Evolutionary conservation across 1,140 invertebrate genomes (phyloP).

Genomic region (Bemisia tabaci): DNA sequence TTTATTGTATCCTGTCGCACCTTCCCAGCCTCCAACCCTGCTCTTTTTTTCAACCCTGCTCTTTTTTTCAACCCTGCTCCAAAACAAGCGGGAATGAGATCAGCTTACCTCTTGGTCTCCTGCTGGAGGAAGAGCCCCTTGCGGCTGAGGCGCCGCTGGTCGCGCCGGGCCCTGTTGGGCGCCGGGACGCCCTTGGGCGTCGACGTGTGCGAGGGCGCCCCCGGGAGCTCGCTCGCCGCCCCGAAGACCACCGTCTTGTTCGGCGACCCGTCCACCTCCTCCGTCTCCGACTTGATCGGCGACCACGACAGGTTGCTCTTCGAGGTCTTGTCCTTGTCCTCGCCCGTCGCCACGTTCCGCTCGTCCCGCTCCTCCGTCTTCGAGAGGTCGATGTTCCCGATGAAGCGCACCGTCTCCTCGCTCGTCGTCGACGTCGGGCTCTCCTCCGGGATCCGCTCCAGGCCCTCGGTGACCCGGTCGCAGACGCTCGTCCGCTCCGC

Average conservation of each 20-base stretch:
- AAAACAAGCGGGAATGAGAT: too few species aligned
- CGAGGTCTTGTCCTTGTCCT: not conserved
- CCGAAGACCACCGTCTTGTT: not conserved
- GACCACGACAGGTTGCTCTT: not conserved
- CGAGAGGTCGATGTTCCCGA: not conserved
- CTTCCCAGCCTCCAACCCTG: too few species aligned
- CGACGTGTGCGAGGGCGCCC: slow-evolving; percentile 20
- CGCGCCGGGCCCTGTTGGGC: not conserved
- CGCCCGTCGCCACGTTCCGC: not conserved
- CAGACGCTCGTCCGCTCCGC: too few species aligned
- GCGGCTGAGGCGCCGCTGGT: not conserved
- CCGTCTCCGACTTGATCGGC: not conserved
- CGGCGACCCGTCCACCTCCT: not conserved
- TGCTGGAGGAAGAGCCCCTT: slow-evolving; percentile 1
- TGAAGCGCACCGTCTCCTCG: not conserved
- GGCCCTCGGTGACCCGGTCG: too few species aligned
- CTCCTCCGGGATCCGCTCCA: too few species aligned
- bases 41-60: too few species aligned
- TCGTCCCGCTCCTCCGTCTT: not conserved
- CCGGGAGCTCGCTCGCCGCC: slow-evolving; percentile 7
- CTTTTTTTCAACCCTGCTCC: too few species aligned
- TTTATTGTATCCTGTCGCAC: too few species aligned
- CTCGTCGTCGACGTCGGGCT: too few species aligned
- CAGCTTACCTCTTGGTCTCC: slow-evolving; percentile 1
- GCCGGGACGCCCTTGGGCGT: slow-evolving; percentile 15